These are phyloP conservation scores for Apostichopus parvimensis DNA, from an alignment of 35 echinoderm and acorn worm genomes.

Conservation along the genomic window DNA sequence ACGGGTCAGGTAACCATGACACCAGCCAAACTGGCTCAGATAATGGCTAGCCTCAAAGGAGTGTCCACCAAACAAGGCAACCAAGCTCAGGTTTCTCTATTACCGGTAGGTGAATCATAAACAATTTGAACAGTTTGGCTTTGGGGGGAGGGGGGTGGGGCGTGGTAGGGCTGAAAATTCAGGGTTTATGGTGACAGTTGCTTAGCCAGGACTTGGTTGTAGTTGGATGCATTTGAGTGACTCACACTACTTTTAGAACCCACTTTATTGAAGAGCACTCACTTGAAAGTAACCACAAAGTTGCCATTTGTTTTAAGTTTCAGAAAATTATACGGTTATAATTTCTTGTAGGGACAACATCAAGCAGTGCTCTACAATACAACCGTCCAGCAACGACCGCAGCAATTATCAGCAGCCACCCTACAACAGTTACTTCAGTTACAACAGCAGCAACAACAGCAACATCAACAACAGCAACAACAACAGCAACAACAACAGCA, in stretches of 20 bases:
- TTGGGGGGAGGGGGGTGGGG: neutral
- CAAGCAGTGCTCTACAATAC: slow-evolving; percentile 26
- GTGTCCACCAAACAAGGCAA: slow-evolving; percentile 15
- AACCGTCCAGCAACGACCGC: neutral
- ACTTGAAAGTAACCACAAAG: no score
- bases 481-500: slow-evolving; percentile 4
- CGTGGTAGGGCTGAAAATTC: neutral
- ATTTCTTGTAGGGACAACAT: slow-evolving; percentile 1
- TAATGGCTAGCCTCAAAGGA: slow-evolving; percentile 26
- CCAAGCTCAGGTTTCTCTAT: slow-evolving; percentile 32
- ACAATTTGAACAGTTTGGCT: neutral
- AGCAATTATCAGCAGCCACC: slow-evolving; percentile 13
- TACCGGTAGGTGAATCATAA: neutral
- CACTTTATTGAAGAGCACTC: no score
- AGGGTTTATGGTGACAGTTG: no score
- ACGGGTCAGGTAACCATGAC: slow-evolving; percentile 22
- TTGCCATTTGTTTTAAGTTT: no score
- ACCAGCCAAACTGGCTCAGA: slow-evolving; percentile 36
- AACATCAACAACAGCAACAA: slow-evolving; percentile 12
- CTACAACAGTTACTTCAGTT: slow-evolving; percentile 22
- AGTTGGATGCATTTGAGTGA: no score
- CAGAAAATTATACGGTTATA: no score
- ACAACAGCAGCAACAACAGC: slow-evolving; percentile 33
- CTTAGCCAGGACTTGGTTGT: no score
- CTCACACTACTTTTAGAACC: no score